phyloP scores from a whole-genome alignment of 1,140 invertebrate genomes.

The Drosophila ercepeae region DNA sequence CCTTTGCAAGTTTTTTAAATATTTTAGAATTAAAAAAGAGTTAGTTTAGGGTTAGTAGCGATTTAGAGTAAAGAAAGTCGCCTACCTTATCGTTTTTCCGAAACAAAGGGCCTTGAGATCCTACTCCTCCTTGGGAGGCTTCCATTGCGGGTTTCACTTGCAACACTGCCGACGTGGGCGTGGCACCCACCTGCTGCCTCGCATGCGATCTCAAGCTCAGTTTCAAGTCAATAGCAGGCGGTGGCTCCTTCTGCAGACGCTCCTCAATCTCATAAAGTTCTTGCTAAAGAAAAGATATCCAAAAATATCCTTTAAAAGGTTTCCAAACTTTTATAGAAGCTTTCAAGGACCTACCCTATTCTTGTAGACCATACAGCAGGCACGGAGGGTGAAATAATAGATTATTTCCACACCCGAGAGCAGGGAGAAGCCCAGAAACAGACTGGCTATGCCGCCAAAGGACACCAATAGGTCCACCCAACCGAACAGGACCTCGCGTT shows the following conservation, averaged over 20 bases:
- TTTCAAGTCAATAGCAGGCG: slow-evolving; percentile 68
- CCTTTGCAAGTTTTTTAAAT: slow-evolving; percentile 22
- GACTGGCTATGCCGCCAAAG: slow-evolving; percentile 87
- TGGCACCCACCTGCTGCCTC: neutral
- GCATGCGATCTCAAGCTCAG: slow-evolving; percentile 54
- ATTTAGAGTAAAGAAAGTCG: too few species aligned
- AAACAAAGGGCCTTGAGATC: slow-evolving; percentile 1
- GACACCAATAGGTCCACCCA: slow-evolving; percentile 90
- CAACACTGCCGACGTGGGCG: slow-evolving; percentile 31
- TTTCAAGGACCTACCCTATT: slow-evolving; percentile 60
- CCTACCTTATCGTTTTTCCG: slow-evolving; percentile 59
- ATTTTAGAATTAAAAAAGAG: neutral
- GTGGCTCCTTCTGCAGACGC: slow-evolving; percentile 64
- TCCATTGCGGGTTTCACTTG: slow-evolving; percentile 44
- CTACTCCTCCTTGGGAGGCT: neutral
- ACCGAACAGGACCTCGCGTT: slow-evolving; percentile 90
- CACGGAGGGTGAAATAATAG: slow-evolving; percentile 89
- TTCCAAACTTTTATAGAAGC: neutral
- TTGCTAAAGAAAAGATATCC: slow-evolving; percentile 57
- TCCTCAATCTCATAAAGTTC: slow-evolving; percentile 78
- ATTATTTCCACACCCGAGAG: slow-evolving; percentile 89
- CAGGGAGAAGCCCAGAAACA: slow-evolving; percentile 90
- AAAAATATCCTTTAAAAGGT: neutral
- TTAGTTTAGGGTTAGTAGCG: neutral
- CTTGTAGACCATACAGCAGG: slow-evolving; percentile 86